Percentiles rank a stretch among this genome's conserved stretches.
Conservation (phyloP, 2,888 invertebrate species). For the Aphodius granarius region DNA sequence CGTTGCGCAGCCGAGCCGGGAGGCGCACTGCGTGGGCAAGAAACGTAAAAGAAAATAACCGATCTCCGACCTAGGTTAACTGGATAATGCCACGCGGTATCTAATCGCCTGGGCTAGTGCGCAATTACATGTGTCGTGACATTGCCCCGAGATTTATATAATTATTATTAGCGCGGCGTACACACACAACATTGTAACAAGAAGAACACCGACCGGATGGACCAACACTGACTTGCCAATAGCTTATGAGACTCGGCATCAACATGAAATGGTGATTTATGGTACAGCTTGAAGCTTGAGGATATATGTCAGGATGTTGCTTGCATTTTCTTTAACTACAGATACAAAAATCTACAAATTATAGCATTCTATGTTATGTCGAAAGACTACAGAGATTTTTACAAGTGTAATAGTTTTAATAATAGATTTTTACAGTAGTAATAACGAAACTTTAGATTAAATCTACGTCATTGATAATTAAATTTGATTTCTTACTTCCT, state of each 20-base stretch:
- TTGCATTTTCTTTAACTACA: not conserved
- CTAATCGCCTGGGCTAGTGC: not conserved
- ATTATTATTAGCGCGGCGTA: not conserved
- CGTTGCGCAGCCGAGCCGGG: not conserved
- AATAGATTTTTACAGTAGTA: too few relatives aligned
- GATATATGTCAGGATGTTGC: not conserved
- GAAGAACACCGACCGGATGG: not conserved
- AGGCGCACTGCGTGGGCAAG: not conserved
- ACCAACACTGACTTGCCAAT: not conserved
- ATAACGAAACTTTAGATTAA: too few relatives aligned
- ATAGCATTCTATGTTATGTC: too few relatives aligned
- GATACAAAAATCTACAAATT: too few relatives aligned
- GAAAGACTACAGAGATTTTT: too few relatives aligned
- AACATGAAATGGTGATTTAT: not conserved
- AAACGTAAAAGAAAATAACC: not conserved
- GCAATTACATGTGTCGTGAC: not conserved
- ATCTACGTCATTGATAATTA: too few relatives aligned
- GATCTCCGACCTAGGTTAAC: not conserved
- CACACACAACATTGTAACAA: not conserved
- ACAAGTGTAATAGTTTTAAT: too few relatives aligned
- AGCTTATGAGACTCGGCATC: not conserved
- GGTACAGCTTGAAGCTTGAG: not conserved
- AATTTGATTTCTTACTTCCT: too few relatives aligned
- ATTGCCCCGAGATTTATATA: not conserved
- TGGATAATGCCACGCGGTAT: not conserved